These are phyloP conservation scores for Tetrapedia diversipes DNA, from an alignment of 2,888 invertebrate genomes.

Conservation along the genomic window DNA sequence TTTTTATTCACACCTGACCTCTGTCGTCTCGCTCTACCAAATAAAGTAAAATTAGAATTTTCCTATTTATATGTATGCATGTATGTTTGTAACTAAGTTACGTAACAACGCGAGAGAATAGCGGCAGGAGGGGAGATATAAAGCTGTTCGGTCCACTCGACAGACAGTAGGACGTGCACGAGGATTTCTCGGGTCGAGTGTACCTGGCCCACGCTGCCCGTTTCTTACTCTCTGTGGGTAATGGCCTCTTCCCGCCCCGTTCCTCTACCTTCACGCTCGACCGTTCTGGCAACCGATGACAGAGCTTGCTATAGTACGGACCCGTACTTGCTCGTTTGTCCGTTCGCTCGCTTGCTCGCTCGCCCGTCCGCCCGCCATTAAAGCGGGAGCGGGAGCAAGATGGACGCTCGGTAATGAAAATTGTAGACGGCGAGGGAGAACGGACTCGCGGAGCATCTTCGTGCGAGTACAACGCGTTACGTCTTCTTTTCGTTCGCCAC, in stretches of 20 bases:
- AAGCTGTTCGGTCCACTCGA: constrained; percentile 59
- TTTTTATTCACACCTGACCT: no score
- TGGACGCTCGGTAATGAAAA: constrained; percentile 52
- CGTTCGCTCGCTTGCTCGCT: constrained; percentile 32
- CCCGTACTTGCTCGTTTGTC: constrained; percentile 48
- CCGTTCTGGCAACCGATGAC: constrained; percentile 71
- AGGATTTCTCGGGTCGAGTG: constrained; percentile 71
- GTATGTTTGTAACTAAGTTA: no score
- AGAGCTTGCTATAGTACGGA: constrained; percentile 55
- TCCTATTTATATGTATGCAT: no score
- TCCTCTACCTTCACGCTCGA: constrained; percentile 68
- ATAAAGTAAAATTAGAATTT: no score
- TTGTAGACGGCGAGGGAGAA: constrained; percentile 49
- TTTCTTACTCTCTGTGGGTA: constrained; percentile 71
- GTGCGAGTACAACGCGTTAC: background rate
- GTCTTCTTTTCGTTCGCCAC: background rate
- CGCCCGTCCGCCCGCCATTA: constrained; percentile 21
- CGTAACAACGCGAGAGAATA: constrained; percentile 37
- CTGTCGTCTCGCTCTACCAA: no score
- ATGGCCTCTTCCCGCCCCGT: constrained; percentile 65
- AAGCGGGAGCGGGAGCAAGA: constrained; percentile 34
- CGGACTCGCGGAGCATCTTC: constrained; percentile 20
- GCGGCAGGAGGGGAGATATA: constrained; percentile 31
- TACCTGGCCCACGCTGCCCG: constrained; percentile 67
- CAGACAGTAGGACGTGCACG: constrained; percentile 48